Evolutionary conservation across 2,888 invertebrate species (phyloP).

Genomic region (Heliconius ethilla): DNA sequence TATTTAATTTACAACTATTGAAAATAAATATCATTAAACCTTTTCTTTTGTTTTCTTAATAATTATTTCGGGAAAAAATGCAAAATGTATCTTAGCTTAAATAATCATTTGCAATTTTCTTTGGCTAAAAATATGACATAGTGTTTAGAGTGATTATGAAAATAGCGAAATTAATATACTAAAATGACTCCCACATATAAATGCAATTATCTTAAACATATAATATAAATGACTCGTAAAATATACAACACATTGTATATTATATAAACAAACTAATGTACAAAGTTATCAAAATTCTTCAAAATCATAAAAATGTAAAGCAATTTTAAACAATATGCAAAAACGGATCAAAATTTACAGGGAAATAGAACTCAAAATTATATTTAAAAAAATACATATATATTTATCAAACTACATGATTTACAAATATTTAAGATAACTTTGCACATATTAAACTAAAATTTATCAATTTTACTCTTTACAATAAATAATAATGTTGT

Average conservation of each 20-base stretch:
- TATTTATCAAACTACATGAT: not conserved
- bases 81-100: not conserved
- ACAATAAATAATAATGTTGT: not conserved
- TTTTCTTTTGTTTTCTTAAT: not conserved
- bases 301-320: not conserved
- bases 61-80: too few relatives aligned
- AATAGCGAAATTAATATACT: slow-evolving; percentile 18
- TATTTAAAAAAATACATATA: not conserved
- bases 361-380: slow-evolving; percentile 1
- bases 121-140: not conserved
- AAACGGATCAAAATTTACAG: not conserved
- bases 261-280: slow-evolving; percentile 74
- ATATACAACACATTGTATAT: slow-evolving; percentile 49
- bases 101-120: not conserved
- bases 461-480: not conserved
- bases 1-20: not conserved
- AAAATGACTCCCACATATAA: slow-evolving; percentile 29
- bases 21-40: not conserved
- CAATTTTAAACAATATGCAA: not conserved
- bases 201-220: slow-evolving; percentile 29
- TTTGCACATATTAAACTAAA: slow-evolving; percentile 13
- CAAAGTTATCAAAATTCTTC: slow-evolving; percentile 45
- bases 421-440: slow-evolving; percentile 21
- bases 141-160: not conserved
- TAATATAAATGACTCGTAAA: slow-evolving; percentile 43